Base-by-base conservation (phyloP, 92 coral and sea anemone species). In the Paragorgia papillata region DNA sequence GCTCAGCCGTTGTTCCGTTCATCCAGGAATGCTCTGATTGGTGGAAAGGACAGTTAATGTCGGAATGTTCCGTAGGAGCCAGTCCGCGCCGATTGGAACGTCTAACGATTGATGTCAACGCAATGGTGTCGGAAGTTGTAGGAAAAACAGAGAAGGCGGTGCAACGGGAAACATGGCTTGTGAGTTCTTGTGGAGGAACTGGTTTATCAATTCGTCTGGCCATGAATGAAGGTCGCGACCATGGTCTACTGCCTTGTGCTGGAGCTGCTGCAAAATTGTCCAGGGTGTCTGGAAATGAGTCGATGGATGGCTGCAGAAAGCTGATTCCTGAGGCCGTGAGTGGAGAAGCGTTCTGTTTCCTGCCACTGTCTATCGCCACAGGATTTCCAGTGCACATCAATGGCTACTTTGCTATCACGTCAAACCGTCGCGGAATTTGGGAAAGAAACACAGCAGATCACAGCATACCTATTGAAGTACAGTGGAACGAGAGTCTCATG, bases 351-450 rank as follows among this genome's bases (percentile, higher is more conserved):
- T 89, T 86, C 63, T 89, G 92, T 40, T 89, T 86, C 58, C 84
- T 89, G 4, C 92, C 92, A 0, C 66, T 89, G 3, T 87, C 91
- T 22, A 89, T 89, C 60, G 64, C 85, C 53, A 89, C 90, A 21
- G 91, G 91, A 17, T 62, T 88, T 27, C 91, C 91, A 29, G 91
- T 85, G 8, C 91, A 88, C 31, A 86, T 85, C 27, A 88, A 88
- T 53, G 91, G 91, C 1, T 88, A 88, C 73, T 88, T 88, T 35
- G 89, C 92, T 26, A 90, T 89, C 25, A 89, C 91, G 0, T 89
- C 92, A 29, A 89, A 89, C 76, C 90, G 92, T 9, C 84, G 92
- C 17, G 91, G 90, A 50, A 89, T 89, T 69, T 89, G 92, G 92
- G 90, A 89, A 66, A 56, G 79, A 67, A 81, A 80, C n/a, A 85